These are phyloP conservation scores for Ferdinandea cuprea DNA, from an alignment of 2,888 invertebrate genomes.

Conservation along the genomic window DNA sequence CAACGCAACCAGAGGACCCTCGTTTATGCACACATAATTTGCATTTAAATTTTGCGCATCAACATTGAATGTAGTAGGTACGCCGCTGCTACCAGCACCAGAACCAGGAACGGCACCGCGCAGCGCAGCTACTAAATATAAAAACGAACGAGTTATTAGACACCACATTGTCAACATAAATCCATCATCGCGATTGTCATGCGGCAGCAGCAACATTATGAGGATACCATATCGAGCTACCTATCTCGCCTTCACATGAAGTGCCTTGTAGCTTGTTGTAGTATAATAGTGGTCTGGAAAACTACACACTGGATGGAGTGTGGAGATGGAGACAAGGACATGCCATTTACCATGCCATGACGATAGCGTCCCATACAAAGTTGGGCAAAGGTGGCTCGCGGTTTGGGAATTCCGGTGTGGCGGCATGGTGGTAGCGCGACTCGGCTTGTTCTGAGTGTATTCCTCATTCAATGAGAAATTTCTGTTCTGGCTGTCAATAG, in stretches of 20 bases:
- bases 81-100: not conserved
- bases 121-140: conserved; percentile 34
- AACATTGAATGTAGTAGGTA: not conserved
- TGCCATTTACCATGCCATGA: not conserved
- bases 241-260: conserved; percentile 21
- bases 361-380: conserved; percentile 5
- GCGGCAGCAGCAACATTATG: conserved; percentile 5
- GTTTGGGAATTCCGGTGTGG: not conserved
- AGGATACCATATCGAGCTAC: conserved; percentile 31
- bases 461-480: conserved; percentile 20
- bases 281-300: not conserved
- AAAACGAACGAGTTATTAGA: conserved; percentile 70
- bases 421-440: not conserved
- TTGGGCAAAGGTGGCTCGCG: conserved; percentile 1
- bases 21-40: conserved; percentile 57
- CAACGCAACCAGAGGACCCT: conserved; percentile 27
- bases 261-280: conserved; percentile 4
- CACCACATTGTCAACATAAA: conserved; percentile 72
- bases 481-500: conserved; percentile 30
- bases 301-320: conserved; percentile 26
- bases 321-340: not conserved
- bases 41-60: conserved; percentile 61
- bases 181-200: conserved; percentile 58
- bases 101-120: conserved; percentile 1
- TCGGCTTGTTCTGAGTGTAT: conserved; percentile 19